Evolutionary conservation across 1,140 invertebrate species (phyloP), one percentile per base, ranked within the genome.

Genomic region (Trachymyrmex septentrionalis): DNA sequence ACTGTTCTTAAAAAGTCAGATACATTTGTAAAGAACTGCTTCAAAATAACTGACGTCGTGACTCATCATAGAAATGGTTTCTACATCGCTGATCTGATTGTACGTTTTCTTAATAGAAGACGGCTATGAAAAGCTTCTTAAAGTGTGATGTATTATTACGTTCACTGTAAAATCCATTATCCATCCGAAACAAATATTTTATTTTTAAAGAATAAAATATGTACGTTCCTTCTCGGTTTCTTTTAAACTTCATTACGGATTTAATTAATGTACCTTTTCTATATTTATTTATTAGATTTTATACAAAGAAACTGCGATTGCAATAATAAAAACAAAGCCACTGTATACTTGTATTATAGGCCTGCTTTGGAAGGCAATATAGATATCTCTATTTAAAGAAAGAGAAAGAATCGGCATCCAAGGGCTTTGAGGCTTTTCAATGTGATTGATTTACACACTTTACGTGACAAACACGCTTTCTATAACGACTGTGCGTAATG

Each of bases 121-220:
- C 3, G n/a, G n/a, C n/a, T 59, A 14, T 21, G 12, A 38, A 75
- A 72, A 30, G 30, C 57, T 73, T 73, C 30, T 73, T 59, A 76
- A 76, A 76, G 30, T 59, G 14, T 38, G 30, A 59, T 59, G 6
- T 59, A 10, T 59, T 76, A 76, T 24, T 76, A 16, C 4, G 7
- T 21, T 38, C 30, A n/a, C n/a, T 34, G 30, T 6, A 2, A n/a
- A 66, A 34, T 30, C 3, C 50, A 34, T 27, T 27, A n/a, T 34
- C 27, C 7, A 21, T 75, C 19, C 10, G 1, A 34, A 27, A 50
- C 24, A 5, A 72, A 72, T 34, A 55, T 55, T 72, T 30, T 55
- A 55, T 34, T 75, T 34, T 38, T 16, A 14, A 55, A 30, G 12
- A 53, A 75, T n/a, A 1, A 57, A 30, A 53, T 53, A 24, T 16